These are phyloP conservation scores for Nycticorax nycticorax DNA, from an alignment of 2,113 vertebrate species.

Conservation along the genomic window DNA sequence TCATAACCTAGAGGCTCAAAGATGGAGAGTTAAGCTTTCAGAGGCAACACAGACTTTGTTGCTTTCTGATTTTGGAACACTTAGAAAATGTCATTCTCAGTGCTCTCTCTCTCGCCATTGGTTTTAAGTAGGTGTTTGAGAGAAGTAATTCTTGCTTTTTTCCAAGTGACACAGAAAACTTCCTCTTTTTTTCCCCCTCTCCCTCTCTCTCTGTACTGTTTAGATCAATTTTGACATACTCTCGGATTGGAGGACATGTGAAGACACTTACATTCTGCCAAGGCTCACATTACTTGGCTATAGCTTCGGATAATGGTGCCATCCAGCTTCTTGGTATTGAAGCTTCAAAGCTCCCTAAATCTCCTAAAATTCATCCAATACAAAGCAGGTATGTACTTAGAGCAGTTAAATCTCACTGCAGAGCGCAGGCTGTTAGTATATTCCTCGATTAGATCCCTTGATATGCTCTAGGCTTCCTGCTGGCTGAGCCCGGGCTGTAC, in stretches of 20 bases:
- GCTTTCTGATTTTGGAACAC: not conserved
- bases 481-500: not conserved
- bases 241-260: conserved; percentile 89
- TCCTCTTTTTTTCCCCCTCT: accelerated
- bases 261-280: conserved; percentile 96
- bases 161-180: not conserved
- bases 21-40: not conserved
- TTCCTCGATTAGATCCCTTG: not conserved
- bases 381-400: conserved; percentile 86
- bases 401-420: not conserved
- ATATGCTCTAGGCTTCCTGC: not conserved
- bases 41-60: not conserved
- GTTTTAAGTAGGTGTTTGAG: not conserved
- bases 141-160: not conserved
- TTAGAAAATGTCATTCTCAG: not conserved
- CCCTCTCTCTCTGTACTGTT: not conserved
- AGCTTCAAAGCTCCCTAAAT: conserved; percentile 92
- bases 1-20: not conserved
- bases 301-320: conserved; percentile 92
- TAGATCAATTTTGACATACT: conserved; percentile 94
- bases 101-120: not conserved
- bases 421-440: not conserved
- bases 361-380: conserved; percentile 93
- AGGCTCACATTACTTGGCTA: conserved; percentile 92
- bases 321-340: conserved; percentile 94